Evolutionary conservation across 35 echinoderm and acorn worm genomes (phyloP).

Genomic region (Apostichopus parvimensis): DNA sequence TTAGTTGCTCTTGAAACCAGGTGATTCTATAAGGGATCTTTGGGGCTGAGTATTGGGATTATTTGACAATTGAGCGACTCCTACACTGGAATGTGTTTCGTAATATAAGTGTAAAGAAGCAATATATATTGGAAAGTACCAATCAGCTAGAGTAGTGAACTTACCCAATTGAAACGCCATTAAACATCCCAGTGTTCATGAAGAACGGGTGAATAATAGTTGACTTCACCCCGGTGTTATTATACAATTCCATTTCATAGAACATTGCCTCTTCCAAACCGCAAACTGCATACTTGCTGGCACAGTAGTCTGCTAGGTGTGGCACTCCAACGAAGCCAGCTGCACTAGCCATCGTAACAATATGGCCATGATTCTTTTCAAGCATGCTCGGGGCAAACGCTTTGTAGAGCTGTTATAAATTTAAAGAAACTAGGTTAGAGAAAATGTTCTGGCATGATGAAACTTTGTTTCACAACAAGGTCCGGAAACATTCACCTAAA

Average conservation of each 20-base stretch:
- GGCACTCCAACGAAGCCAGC: slow-evolving; percentile 71
- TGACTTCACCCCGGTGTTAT: slow-evolving; percentile 67
- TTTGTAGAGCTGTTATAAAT: slow-evolving; percentile 64
- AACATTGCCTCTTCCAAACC: slow-evolving; percentile 77
- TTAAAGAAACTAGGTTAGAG: no score
- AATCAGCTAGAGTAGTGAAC: background rate
- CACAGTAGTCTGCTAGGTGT: slow-evolving; percentile 68
- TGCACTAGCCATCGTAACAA: slow-evolving; percentile 70
- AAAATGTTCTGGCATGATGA: no score
- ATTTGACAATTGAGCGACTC: no score
- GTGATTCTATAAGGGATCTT: no score
- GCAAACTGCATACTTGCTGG: slow-evolving; percentile 84
- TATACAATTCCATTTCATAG: slow-evolving; percentile 56
- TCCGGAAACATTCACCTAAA: no score
- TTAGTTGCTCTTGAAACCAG: no score
- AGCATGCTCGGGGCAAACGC: slow-evolving; percentile 76
- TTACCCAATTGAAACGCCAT: slow-evolving; percentile 72
- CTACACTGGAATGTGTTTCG: no score
- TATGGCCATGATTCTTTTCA: slow-evolving; percentile 82
- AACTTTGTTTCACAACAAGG: no score
- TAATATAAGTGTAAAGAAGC: no score
- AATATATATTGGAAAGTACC: no score
- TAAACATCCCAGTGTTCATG: slow-evolving; percentile 88
- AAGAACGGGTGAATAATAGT: slow-evolving; percentile 85
- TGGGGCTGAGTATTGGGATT: no score